These are phyloP conservation scores for Pollenia labialis DNA, from an alignment of 2,888 invertebrate species.

Conservation along the genomic window DNA sequence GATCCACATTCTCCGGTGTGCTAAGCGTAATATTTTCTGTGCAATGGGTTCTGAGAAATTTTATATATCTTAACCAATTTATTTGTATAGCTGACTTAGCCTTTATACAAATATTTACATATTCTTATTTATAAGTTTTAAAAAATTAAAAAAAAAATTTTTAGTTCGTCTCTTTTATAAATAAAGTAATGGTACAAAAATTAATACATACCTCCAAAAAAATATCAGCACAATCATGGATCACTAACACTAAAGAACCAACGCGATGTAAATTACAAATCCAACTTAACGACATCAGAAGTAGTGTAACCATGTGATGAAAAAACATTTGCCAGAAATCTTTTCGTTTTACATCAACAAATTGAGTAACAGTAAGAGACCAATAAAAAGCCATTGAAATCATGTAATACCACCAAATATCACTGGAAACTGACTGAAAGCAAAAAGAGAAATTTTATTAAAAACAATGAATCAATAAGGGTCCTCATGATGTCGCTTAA, in stretches of 20 bases:
- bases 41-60: too few species aligned
- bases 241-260: constrained; percentile 93
- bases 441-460: background rate
- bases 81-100: too few species aligned
- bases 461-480: background rate
- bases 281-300: constrained; percentile 96
- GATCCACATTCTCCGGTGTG: too few species aligned
- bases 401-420: constrained; percentile 99
- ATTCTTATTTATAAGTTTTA: too few species aligned
- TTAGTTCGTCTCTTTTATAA: background rate
- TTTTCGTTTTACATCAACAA: constrained; percentile 96
- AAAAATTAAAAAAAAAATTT: background rate
- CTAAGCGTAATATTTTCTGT: too few species aligned
- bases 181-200: background rate
- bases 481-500: too few species aligned
- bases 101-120: too few species aligned
- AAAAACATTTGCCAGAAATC: constrained; percentile 99
- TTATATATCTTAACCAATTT: too few species aligned
- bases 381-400: constrained; percentile 97
- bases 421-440: constrained; percentile 89
- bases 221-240: constrained; percentile 96
- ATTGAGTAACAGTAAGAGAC: constrained; percentile 96
- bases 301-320: constrained; percentile 97
- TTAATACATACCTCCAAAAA: constrained; percentile 89
- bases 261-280: constrained; percentile 96